phyloP scores from a whole-genome alignment of 2,888 invertebrate species.

The Toxonevra muliebris region DNA sequence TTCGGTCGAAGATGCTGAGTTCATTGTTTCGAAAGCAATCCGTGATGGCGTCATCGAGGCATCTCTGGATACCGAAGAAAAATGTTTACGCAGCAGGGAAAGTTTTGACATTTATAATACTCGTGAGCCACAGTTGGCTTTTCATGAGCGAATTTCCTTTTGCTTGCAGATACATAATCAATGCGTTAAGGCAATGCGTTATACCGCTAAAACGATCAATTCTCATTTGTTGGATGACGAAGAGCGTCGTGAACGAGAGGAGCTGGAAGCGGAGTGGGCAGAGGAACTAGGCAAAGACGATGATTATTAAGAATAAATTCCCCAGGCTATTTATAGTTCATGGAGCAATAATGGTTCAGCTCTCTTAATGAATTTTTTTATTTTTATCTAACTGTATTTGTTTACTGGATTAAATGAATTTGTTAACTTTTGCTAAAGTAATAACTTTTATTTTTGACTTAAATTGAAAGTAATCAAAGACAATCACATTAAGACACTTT shows the following conservation, averaged over 20 bases:
- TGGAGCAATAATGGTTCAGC: too few relatives aligned
- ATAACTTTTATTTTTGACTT: too few relatives aligned
- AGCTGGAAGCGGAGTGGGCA: conserved; percentile 97
- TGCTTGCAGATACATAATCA: conserved; percentile 98
- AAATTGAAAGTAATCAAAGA: too few relatives aligned
- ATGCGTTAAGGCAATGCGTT: conserved; percentile 99
- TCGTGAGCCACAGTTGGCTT: conserved; percentile 93
- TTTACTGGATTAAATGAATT: too few relatives aligned
- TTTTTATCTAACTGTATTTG: too few relatives aligned
- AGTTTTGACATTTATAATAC: conserved; percentile 97
- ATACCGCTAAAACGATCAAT: conserved; percentile 98
- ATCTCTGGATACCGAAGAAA: conserved; percentile 92
- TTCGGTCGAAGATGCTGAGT: conserved; percentile 97
- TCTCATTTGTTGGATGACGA: conserved; percentile 98
- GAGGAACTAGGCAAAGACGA: conserved; percentile 99
- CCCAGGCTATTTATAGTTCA: too few relatives aligned
- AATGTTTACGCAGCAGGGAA: conserved; percentile 97
- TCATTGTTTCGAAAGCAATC: conserved; percentile 97
- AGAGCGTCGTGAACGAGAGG: conserved; percentile 93
- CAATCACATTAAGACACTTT: too few relatives aligned
- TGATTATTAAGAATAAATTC: conserved; percentile 69
- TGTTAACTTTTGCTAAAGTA: too few relatives aligned
- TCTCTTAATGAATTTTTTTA: too few relatives aligned
- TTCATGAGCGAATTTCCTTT: conserved; percentile 96
- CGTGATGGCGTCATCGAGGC: conserved; percentile 99